A percentile compares a stretch with the other conserved stretches of the same genome.
Evolutionary conservation across 2,113 vertebrate species (phyloP).

Genomic region (Phylloscopus trochiloides): DNA sequence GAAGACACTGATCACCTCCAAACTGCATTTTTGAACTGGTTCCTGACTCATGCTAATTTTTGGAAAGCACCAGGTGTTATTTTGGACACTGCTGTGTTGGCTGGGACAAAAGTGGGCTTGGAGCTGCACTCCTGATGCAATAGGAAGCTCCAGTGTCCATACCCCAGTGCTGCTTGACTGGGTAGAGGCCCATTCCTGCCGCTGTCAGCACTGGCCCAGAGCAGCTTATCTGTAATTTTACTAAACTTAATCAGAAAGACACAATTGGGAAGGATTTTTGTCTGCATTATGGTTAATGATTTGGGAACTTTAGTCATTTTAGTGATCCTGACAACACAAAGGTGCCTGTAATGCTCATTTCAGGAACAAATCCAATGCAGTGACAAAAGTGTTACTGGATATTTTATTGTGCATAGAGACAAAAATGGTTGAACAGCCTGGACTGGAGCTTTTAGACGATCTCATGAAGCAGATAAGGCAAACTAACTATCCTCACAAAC

Average conservation of each 20-base stretch:
- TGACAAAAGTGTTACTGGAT: neutral
- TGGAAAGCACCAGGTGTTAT: neutral
- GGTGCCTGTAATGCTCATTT: neutral
- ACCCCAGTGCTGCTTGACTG: neutral
- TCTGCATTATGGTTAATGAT: neutral
- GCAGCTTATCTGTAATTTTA: neutral
- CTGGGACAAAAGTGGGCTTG: neutral
- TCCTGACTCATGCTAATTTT: neutral
- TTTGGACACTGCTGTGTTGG: neutral
- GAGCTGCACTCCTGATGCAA: neutral
- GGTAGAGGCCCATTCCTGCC: neutral
- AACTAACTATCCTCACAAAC: neutral
- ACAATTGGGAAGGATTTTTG: neutral
- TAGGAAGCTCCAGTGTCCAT: neutral
- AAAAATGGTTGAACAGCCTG: neutral
- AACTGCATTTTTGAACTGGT: neutral
- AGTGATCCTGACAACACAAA: neutral
- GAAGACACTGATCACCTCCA: neutral
- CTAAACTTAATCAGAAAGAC: neutral
- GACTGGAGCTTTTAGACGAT: neutral
- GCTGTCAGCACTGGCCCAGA: neutral
- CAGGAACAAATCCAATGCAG: neutral
- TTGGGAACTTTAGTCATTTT: neutral
- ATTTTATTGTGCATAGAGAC: neutral
- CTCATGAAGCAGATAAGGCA: neutral